phyloP scores from a whole-genome alignment of 2,888 invertebrate genomes.

The Cephalotes varians region DNA sequence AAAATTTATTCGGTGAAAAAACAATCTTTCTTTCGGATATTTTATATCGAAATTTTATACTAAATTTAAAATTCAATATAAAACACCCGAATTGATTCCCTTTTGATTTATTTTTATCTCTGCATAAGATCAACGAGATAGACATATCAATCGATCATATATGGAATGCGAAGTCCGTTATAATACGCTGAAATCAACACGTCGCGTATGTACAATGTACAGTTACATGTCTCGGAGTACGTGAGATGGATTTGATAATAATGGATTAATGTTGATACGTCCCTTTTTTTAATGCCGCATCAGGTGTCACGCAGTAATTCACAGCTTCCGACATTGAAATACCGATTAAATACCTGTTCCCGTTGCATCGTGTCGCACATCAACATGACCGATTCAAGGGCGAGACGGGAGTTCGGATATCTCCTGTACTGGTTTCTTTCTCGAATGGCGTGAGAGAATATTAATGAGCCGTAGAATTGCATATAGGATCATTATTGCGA shows the following conservation, averaged over 20 bases:
- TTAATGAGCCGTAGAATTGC: conserved; percentile 45
- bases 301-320: conserved; percentile 40
- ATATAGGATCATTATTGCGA: conserved; percentile 35
- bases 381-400: conserved; percentile 64
- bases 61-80: not conserved
- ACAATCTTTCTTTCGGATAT: not conserved
- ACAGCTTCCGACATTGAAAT: conserved; percentile 56
- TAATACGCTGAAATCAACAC: conserved; percentile 22
- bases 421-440: conserved; percentile 43
- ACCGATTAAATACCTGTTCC: conserved; percentile 45
- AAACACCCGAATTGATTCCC: not conserved
- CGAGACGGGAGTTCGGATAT: conserved; percentile 38
- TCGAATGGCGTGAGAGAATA: conserved; percentile 45
- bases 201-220: conserved; percentile 8
- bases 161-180: conserved; percentile 4
- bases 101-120: not conserved
- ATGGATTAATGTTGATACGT: conserved; percentile 34
- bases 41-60: not conserved
- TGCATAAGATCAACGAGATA: not conserved
- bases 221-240: conserved; percentile 23
- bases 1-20: not conserved
- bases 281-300: conserved; percentile 22
- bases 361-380: conserved; percentile 63
- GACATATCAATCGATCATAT: not conserved
- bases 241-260: conserved; percentile 38